Conservation (phyloP, 1,140 invertebrate genomes). For the Planococcus citri region DNA sequence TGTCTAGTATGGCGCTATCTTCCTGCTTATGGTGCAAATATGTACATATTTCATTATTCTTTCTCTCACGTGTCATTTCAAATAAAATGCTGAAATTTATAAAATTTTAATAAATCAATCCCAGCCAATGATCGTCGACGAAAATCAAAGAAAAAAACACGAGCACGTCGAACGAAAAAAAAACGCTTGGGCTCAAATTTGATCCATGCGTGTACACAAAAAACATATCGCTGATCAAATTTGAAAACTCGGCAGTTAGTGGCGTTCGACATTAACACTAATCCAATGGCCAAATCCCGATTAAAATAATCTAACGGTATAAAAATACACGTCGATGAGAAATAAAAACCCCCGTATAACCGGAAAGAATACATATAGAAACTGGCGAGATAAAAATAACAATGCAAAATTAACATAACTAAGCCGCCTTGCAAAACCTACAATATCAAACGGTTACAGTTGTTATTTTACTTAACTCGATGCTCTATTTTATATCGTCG, state of each 20-base stretch:
- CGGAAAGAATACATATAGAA: not conserved
- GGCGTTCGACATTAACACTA: not conserved
- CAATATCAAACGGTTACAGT: not conserved
- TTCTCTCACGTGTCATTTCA: too few relatives aligned
- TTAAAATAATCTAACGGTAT: not conserved
- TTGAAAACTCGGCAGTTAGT: not conserved
- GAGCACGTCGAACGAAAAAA: too few relatives aligned
- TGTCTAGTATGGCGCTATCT: too few relatives aligned
- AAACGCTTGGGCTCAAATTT: too few relatives aligned
- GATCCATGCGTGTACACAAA: too few relatives aligned
- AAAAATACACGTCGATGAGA: not conserved
- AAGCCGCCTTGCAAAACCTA: not conserved
- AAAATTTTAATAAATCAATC: too few relatives aligned
- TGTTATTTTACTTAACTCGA: conserved; percentile 7
- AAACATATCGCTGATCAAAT: not conserved
- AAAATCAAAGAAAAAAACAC: too few relatives aligned
- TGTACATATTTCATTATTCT: too few relatives aligned
- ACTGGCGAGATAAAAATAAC: not conserved
- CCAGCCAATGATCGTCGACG: too few relatives aligned
- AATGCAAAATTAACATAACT: not conserved
- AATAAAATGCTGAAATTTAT: too few relatives aligned
- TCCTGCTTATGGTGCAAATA: too few relatives aligned
- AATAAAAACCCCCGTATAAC: not conserved
- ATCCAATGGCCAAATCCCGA: not conserved
- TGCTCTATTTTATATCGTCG: not conserved